Base-by-base conservation (phyloP, 2,888 invertebrate genomes). In the Leucozona laternaria region DNA sequence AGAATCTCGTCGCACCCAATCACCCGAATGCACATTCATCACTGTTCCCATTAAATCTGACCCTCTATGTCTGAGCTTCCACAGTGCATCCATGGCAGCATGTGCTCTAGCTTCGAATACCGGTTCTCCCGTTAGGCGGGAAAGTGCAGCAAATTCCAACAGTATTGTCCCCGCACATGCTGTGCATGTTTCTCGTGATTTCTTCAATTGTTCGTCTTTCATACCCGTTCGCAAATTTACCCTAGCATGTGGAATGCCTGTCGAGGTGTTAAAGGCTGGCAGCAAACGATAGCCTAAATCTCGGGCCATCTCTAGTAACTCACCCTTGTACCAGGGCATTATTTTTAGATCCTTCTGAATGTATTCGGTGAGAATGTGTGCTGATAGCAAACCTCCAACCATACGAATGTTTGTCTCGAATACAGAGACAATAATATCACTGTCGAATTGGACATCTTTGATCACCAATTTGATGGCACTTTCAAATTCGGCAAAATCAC, bases 161-260 rank as follows among this genome's bases (percentile, higher is more conserved):
- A 99, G 96, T 95, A 99, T 98, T 0, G 99, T 99, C 0, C 99
- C 99, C 2, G 98, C 99, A 93, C 99, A 99, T 0, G 99, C 99
- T 0, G 99, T 99, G 91, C 99, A 99, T 0, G 99, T 99, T 93
- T 98, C 98, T 4, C 96, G 94, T 0, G 96, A 96, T 89, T 96
- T 95, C 88, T 95, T 95, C 64, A 97, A 90, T 22, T 95, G 95
- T 40, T 95, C 95, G 86, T 95, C 95, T 91, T 96, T 96, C 92
- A 98, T 95, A 25, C 98, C 98, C 90, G 96, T 94, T 43, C 95
- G 95, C 37, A 98, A 93, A 92, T 98, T 98, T 90, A 98, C 98
- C 92, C 97, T 95, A n/a, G 98, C 97, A 93, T 98, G 97, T 11
- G 99, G 99, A 91, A 99, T 97, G 58, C 99, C 99, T 0, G 99